A percentile compares a stretch with the other conserved stretches of the same genome.
These are phyloP conservation scores for Eilema griseolum DNA, from an alignment of 2,888 invertebrate species.

Conservation along the genomic window DNA sequence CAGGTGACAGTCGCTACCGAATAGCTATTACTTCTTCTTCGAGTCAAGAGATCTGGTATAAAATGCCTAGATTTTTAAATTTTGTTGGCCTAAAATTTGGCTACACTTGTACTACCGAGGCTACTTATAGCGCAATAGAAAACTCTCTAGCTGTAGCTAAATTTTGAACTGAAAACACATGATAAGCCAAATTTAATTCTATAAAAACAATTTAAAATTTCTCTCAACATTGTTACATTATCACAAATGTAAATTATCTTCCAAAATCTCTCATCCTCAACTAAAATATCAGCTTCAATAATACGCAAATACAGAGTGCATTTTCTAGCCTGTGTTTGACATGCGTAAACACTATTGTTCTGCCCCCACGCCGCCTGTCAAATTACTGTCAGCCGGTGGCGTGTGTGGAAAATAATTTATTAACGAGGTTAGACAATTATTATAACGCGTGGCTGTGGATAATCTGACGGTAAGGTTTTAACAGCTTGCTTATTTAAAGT, in stretches of 20 bases:
- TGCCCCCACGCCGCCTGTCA: slow-evolving; percentile 40
- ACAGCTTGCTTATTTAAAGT: background rate
- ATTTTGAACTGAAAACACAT: no score
- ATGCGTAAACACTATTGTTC: slow-evolving; percentile 45
- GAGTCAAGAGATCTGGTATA: no score
- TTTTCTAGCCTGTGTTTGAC: slow-evolving; percentile 34
- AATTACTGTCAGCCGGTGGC: slow-evolving; percentile 44
- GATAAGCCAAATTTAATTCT: no score
- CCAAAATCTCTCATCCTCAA: background rate
- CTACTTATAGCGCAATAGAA: no score
- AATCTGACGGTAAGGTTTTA: background rate
- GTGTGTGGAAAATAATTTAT: slow-evolving; percentile 33
- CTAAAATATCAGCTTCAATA: slow-evolving; percentile 10
- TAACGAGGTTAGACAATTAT: background rate
- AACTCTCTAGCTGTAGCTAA: no score
- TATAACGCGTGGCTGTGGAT: background rate
- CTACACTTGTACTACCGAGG: no score
- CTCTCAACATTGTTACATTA: background rate
- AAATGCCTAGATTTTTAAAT: no score
- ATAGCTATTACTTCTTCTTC: no score
- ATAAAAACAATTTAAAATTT: background rate
- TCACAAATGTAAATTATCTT: background rate
- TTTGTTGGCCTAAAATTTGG: no score
- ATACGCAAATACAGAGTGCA: slow-evolving; percentile 8
- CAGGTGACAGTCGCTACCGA: no score